Percentiles rank a stretch among this genome's conserved stretches.
phyloP scores from a whole-genome alignment of 2,113 vertebrate species.

The Tretioscincus oriximinensis region DNA sequence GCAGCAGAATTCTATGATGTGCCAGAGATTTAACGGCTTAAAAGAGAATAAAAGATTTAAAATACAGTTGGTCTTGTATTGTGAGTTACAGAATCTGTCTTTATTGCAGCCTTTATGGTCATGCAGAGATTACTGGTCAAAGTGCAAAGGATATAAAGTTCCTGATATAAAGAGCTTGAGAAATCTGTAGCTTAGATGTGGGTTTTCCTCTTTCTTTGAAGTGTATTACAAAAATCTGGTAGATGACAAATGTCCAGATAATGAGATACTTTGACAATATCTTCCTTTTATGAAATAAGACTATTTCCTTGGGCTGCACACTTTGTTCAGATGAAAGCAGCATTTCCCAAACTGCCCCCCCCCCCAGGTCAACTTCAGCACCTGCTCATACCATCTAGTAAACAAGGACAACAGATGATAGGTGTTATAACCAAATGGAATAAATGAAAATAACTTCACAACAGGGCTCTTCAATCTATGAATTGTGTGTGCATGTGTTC shows the following conservation, averaged over 20 bases:
- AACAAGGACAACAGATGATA: no score
- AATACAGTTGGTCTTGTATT: slow-evolving; percentile 46
- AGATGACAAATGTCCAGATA: slow-evolving; percentile 62
- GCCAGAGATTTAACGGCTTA: slow-evolving; percentile 51
- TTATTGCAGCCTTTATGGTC: slow-evolving; percentile 56
- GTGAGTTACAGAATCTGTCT: slow-evolving; percentile 44
- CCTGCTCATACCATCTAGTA: no score
- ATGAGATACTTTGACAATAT: slow-evolving; percentile 56
- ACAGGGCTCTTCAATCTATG: no score
- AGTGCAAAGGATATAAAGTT: slow-evolving; percentile 64
- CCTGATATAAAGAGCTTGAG: slow-evolving; percentile 57
- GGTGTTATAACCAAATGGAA: no score
- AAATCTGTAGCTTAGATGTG: slow-evolving; percentile 57
- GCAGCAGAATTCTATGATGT: slow-evolving; percentile 46
- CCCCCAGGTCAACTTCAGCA: no score
- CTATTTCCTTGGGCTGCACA: slow-evolving; percentile 33
- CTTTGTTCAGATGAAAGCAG: slow-evolving; percentile 24
- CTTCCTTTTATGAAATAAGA: slow-evolving; percentile 46
- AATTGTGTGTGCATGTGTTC: no score
- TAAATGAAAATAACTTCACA: no score
- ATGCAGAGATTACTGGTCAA: slow-evolving; percentile 60
- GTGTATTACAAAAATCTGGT: slow-evolving; percentile 61
- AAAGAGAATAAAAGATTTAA: slow-evolving; percentile 58
- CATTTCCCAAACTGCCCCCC: no score
- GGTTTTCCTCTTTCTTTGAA: slow-evolving; percentile 60